Conservation (phyloP, 1,140 invertebrate genomes). For the Mactra quadrangularis region DNA sequence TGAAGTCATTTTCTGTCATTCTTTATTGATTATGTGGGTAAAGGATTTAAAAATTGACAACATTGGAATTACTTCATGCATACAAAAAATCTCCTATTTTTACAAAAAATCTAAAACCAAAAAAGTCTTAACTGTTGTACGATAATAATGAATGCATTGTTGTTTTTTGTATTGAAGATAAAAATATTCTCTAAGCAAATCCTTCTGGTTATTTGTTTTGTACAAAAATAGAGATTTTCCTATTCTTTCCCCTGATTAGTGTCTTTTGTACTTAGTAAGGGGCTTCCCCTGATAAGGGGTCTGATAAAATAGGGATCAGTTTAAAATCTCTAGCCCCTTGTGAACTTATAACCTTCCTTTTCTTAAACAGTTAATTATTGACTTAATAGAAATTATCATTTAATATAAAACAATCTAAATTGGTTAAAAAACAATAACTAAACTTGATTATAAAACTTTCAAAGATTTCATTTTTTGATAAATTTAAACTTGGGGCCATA, state of each 20-base stretch:
- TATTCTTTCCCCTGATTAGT: conserved; percentile 1
- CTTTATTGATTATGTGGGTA: too few species aligned
- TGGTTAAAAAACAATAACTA: too few species aligned
- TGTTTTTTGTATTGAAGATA: conserved; percentile 1
- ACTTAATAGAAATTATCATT: too few species aligned
- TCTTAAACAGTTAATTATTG: background rate
- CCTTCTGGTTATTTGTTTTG: conserved; percentile 39
- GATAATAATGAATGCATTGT: conserved; percentile 33
- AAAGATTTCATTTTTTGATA: too few species aligned
- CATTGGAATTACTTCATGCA: too few species aligned
- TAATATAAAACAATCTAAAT: too few species aligned
- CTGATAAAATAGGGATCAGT: conserved; percentile 45
- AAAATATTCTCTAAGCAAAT: conserved; percentile 10
- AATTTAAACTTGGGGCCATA: too few species aligned
- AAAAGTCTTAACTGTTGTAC: conserved; percentile 23
- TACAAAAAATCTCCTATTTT: too few species aligned
- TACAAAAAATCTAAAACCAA: too few species aligned
- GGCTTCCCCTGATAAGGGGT: conserved; percentile 25
- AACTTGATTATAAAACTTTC: too few species aligned
- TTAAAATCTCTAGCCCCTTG: conserved; percentile 19
- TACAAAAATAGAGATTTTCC: background rate
- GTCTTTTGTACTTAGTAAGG: conserved; percentile 17
- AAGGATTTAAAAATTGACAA: too few species aligned
- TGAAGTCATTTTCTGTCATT: too few species aligned
- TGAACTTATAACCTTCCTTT: conserved; percentile 27